Conservation (phyloP, 2,797 vertebrate genomes). For the Lepidocolaptes lacrymiger region DNA sequence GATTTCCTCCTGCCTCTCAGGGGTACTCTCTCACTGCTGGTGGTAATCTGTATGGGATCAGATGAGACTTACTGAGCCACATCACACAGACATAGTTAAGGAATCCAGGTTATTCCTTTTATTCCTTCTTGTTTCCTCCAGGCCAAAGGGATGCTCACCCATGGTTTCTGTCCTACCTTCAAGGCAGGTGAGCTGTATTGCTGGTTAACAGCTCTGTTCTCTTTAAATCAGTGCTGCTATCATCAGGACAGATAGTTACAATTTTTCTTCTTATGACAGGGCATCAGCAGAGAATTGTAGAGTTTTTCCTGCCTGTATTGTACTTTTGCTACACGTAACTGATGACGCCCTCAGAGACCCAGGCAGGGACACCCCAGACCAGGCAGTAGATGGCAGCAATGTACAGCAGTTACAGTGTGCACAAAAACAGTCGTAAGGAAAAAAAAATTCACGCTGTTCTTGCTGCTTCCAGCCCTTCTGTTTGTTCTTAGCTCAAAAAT, state of each 20-base stretch:
- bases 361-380: neutral
- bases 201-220: neutral
- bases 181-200: neutral
- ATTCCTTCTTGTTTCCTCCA: neutral
- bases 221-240: neutral
- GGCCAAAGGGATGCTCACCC: neutral
- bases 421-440: neutral
- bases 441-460: neutral
- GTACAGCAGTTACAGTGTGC: conserved; percentile 6
- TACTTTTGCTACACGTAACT: neutral
- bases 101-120: neutral
- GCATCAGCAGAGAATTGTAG: neutral
- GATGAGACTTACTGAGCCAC: neutral
- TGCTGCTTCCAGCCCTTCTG: neutral
- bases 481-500: neutral
- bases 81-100: neutral
- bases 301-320: neutral
- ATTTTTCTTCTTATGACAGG: neutral
- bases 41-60: neutral
- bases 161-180: neutral
- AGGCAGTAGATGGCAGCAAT: conserved; percentile 67
- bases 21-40: neutral
- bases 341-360: neutral
- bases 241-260: neutral
- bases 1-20: neutral